Evolutionary conservation across 2,797 vertebrate genomes (phyloP).

Genomic region (Malurus leucopterus): DNA sequence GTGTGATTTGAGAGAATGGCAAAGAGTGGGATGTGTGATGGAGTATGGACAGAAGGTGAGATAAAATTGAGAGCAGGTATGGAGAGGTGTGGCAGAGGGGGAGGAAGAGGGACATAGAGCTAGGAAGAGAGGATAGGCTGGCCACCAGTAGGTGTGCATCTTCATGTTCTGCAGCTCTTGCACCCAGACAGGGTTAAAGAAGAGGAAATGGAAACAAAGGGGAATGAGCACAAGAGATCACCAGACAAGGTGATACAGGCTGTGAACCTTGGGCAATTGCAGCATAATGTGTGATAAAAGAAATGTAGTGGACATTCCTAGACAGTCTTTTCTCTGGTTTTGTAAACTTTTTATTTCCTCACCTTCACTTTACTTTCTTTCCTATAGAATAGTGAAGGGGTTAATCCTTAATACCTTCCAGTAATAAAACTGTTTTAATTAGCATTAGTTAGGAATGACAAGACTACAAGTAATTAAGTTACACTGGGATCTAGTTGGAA

Average conservation of each 20-base stretch:
- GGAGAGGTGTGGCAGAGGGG: background rate
- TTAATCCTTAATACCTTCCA: conserved; percentile 61
- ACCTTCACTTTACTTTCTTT: conserved; percentile 17
- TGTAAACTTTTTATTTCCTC: background rate
- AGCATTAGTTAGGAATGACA: conserved; percentile 61
- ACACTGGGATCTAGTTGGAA: conserved; percentile 67
- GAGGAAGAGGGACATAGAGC: background rate
- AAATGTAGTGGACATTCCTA: background rate
- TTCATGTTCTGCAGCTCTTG: background rate
- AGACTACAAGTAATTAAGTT: conserved; percentile 69
- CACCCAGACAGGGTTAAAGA: background rate
- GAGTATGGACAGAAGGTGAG: background rate
- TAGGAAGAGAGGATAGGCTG: background rate
- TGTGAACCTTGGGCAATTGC: background rate
- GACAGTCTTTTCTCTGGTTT: background rate
- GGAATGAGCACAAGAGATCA: background rate
- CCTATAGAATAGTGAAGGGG: conserved; percentile 11
- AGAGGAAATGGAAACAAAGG: background rate
- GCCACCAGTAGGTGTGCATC: background rate
- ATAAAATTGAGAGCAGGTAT: background rate
- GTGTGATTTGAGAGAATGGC: background rate
- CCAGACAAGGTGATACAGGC: background rate
- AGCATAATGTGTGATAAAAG: background rate
- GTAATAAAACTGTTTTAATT: conserved; percentile 66
- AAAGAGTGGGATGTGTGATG: background rate